Conservation (phyloP, 2,113 vertebrate genomes). For the Scortum barcoo region DNA sequence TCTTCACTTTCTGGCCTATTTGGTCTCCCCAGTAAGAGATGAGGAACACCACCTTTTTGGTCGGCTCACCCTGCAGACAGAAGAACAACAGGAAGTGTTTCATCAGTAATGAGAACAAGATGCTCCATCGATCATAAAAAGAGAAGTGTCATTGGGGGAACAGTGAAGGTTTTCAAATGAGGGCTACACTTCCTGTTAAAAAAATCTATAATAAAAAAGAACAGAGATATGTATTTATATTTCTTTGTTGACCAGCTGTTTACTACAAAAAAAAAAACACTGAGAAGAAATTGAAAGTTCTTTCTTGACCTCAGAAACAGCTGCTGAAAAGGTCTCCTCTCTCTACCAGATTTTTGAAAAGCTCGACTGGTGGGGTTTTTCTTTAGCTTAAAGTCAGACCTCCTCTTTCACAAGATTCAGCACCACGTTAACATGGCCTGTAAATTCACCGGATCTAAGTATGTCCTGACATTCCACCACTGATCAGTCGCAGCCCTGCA, state of each 20-base stretch:
- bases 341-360: background rate
- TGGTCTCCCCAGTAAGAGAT: slow-evolving; percentile 98
- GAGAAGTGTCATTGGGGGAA: background rate
- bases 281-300: background rate
- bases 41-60: slow-evolving; percentile 93
- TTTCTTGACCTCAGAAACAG: background rate
- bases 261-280: background rate
- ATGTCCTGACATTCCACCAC: slow-evolving; percentile 23
- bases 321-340: background rate
- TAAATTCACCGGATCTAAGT: slow-evolving; percentile 6
- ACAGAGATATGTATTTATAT: background rate
- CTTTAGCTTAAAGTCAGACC: background rate
- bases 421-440: background rate
- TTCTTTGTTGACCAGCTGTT: background rate
- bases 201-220: background rate
- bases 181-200: background rate
- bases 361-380: background rate
- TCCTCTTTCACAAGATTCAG: background rate
- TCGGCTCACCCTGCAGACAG: slow-evolving; percentile 87
- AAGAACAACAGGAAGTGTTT: slow-evolving; percentile 11
- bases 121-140: background rate
- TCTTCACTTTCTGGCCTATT: slow-evolving; percentile 98
- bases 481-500: slow-evolving; percentile 19
- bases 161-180: background rate
- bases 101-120: background rate